Base-by-base conservation (phyloP, 2,888 invertebrate genomes). In the Scaptomyza flava region DNA sequence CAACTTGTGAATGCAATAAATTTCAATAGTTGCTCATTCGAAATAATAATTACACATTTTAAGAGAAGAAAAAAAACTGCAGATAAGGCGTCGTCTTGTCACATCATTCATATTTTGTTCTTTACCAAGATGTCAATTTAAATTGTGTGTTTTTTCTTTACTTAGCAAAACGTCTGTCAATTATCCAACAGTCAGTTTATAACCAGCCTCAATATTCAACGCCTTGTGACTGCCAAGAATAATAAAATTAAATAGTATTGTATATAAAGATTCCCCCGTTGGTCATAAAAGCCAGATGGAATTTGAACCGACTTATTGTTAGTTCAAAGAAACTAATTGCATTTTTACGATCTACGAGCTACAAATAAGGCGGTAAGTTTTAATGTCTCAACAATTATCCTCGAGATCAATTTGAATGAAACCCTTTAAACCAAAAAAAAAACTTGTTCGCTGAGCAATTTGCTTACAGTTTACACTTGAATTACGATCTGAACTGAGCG, bases 61-160 rank as follows among this genome's bases (percentile, higher is more conserved):
- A 1, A 30, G 27, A 72, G 62, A 61, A 48, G 38, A 77, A 73
- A 64, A 47, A 57, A 52, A 67, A 46, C 45, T 46, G 53, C 38
- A 70, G 83, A 84, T 84, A 78, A 78, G 75, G 72, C 72, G 62
- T 64, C 38, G 36, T 60, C 78, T 74, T 85, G 82, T 81, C 85
- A 79, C 86, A 83, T 87, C 82, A 85, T 64, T 87, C 82, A 82
- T 81, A 64, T 68, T 77, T 71, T 65, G 2, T 58, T 45, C 42
- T 42, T 17, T 50, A 46, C 33, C 30, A 30, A 68, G 57, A 47
- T 66, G 76, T 75, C 79, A 65, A 63, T 67, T 70, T 64, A 65
- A 71, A 71, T 81, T 77, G 82, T 79, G 38, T 59, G 52, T 42
- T 59, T 58, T 51, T 5, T 33, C 20, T 11, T 33, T 58, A 43